Conservation (phyloP, 2,113 vertebrate genomes). For the Callipepla californica region DNA sequence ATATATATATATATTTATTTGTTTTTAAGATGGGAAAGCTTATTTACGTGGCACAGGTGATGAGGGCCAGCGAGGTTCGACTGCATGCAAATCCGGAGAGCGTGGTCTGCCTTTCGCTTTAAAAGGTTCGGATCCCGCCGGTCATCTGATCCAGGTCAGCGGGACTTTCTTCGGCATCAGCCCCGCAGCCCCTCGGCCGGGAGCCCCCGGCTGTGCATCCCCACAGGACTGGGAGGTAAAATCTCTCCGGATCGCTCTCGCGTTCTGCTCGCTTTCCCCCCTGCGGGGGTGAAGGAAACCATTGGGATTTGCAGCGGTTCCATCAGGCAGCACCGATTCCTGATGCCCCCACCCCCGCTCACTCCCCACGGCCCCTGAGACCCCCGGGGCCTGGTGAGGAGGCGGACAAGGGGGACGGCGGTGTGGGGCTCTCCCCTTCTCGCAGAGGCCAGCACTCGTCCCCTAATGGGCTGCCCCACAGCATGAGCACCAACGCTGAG, state of each 20-base stretch:
- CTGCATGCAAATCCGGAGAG: background rate
- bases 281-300: background rate
- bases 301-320: background rate
- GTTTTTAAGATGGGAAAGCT: background rate
- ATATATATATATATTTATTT: background rate
- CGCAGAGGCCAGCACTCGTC: background rate
- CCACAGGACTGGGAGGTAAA: constrained; percentile 25
- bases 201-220: background rate
- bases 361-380: background rate
- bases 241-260: background rate
- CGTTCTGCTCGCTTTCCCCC: background rate
- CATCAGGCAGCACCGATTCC: background rate
- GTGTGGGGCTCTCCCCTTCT: background rate
- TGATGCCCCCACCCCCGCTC: rapidly evolving
- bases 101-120: background rate
- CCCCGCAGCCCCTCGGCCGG: background rate
- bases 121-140: constrained; percentile 25
- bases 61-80: background rate
- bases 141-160: constrained; percentile 36
- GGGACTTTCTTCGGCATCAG: background rate
- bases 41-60: background rate
- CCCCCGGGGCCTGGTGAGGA: background rate
- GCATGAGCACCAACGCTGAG: constrained; percentile 40
- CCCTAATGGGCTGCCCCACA: constrained; percentile 49
- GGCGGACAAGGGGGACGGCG: background rate